A percentile compares a stretch with the other conserved stretches of the same genome.
Evolutionary conservation across 53 echinoderm and acorn worm species (phyloP).

Genomic region (Antedon mediterranea): DNA sequence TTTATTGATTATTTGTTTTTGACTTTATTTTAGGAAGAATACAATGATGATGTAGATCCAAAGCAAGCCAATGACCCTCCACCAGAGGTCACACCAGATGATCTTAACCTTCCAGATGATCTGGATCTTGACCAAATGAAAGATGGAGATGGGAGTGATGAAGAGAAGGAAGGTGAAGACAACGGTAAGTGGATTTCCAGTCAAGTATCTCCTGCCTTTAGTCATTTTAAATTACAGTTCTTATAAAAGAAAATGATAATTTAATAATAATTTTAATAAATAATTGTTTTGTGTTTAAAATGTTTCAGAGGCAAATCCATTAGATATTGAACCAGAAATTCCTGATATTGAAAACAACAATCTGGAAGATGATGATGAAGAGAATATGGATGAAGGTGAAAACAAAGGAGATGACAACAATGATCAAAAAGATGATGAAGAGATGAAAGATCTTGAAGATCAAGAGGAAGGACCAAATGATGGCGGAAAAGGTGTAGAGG

Average conservation of each 20-base stretch:
- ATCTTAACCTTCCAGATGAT: slow-evolving; percentile 88
- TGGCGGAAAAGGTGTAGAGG: slow-evolving; percentile 21
- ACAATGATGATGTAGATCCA: slow-evolving; percentile 84
- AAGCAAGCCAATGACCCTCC: slow-evolving; percentile 74
- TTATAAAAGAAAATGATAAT: too few species aligned
- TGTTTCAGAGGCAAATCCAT: slow-evolving; percentile 53
- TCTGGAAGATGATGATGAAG: slow-evolving; percentile 4
- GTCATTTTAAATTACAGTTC: not conserved
- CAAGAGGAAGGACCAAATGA: slow-evolving; percentile 27
- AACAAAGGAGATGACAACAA: not conserved
- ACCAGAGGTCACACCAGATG: slow-evolving; percentile 54
- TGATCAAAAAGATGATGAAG: slow-evolving; percentile 4
- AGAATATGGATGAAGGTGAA: slow-evolving; percentile 15
- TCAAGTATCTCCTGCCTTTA: not conserved
- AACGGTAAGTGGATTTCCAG: slow-evolving; percentile 19
- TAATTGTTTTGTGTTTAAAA: too few species aligned
- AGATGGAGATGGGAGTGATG: slow-evolving; percentile 43
- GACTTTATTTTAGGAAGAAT: slow-evolving; percentile 68
- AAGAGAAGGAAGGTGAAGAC: slow-evolving; percentile 37
- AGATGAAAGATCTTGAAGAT: slow-evolving; percentile 22
- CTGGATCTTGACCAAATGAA: slow-evolving; percentile 30
- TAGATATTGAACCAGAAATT: slow-evolving; percentile 59
- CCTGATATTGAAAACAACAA: slow-evolving; percentile 29
- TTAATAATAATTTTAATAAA: too few species aligned
- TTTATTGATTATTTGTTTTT: too few species aligned